Evolutionary conservation across 2,888 invertebrate genomes (phyloP).

Genomic region (Scaptomyza caliginosa): DNA sequence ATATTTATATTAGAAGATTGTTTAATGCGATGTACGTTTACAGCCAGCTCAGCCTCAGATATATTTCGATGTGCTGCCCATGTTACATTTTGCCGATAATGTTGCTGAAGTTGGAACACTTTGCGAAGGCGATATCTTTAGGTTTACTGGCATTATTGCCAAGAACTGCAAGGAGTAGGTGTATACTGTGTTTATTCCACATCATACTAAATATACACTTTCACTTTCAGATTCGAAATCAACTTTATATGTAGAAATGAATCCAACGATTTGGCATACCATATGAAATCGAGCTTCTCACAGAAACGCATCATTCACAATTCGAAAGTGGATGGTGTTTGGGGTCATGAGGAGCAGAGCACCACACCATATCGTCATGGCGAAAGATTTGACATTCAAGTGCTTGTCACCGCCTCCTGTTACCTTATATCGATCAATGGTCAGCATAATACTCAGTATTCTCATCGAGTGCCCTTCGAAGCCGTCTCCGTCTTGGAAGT

Average conservation of each 20-base stretch:
- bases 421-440: constrained; percentile 89
- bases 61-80: background rate
- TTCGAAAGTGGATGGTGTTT: constrained; percentile 81
- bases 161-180: constrained; percentile 32
- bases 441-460: constrained; percentile 88
- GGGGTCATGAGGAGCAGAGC: constrained; percentile 90
- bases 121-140: constrained; percentile 27
- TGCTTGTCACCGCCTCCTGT: constrained; percentile 86
- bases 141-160: constrained; percentile 25
- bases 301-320: constrained; percentile 18
- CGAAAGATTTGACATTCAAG: constrained; percentile 84
- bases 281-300: constrained; percentile 82
- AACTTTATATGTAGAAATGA: constrained; percentile 5
- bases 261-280: constrained; percentile 19
- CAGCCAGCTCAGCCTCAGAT: constrained; percentile 18
- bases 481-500: constrained; percentile 2
- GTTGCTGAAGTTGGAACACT: constrained; percentile 14
- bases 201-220: background rate
- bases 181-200: background rate
- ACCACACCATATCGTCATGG: constrained; percentile 56
- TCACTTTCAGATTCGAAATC: constrained; percentile 12
- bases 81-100: constrained; percentile 1
- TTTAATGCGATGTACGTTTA: background rate
- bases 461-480: constrained; percentile 86
- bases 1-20: background rate